Percentiles rank a stretch among this genome's conserved stretches.
phyloP scores from a whole-genome alignment of 2,888 invertebrate genomes.

The Erebia epiphron region DNA sequence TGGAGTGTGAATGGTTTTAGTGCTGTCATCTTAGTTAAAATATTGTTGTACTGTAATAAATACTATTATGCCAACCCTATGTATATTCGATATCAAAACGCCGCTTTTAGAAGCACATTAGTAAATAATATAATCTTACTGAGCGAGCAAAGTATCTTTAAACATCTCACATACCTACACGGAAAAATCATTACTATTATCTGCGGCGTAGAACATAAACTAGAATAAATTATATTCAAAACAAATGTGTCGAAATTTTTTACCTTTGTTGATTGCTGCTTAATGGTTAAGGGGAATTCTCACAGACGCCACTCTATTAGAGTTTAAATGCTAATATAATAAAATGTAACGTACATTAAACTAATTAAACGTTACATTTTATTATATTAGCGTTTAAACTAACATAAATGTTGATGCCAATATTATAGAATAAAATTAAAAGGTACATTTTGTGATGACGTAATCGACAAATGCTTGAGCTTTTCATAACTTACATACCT shows the following conservation, averaged over 20 bases:
- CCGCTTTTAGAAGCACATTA: constrained; percentile 24
- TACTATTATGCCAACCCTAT: background rate
- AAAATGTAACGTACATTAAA: background rate
- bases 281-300: constrained; percentile 14
- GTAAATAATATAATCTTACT: constrained; percentile 17
- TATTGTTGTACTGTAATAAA: background rate
- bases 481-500: no score
- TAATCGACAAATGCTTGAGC: no score
- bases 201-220: constrained; percentile 6
- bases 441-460: no score
- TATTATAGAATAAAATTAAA: no score
- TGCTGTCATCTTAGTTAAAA: no score
- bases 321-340: background rate
- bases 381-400: no score
- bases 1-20: no score
- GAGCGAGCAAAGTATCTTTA: constrained; percentile 14
- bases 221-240: constrained; percentile 3
- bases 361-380: background rate
- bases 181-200: constrained; percentile 23
- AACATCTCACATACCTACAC: constrained; percentile 11
- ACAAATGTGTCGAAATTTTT: constrained; percentile 4
- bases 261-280: constrained; percentile 13
- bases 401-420: no score
- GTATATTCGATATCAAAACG: constrained; percentile 20
- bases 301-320: background rate